Percentiles rank a stretch among this genome's conserved stretches.
Evolutionary conservation across 2,797 vertebrate species (phyloP).

Genomic region (Myotis findleyi): DNA sequence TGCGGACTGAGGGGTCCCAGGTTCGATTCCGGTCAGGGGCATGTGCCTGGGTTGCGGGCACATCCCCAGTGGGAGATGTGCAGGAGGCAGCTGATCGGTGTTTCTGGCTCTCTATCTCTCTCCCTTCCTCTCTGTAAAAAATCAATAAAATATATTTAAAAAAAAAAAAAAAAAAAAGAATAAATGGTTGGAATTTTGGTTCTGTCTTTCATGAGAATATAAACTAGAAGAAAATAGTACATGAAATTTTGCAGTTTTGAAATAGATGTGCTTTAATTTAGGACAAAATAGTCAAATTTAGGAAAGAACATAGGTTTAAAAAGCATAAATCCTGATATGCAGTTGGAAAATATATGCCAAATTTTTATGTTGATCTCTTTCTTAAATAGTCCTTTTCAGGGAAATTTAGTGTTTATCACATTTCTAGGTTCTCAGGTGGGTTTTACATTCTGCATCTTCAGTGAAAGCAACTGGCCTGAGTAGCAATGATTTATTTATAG

Average conservation of each 20-base stretch:
- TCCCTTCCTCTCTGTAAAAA: too few relatives aligned
- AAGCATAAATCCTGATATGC: neutral
- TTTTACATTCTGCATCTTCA: slow-evolving; percentile 23
- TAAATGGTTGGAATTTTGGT: slow-evolving; percentile 3
- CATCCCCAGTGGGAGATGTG: too few relatives aligned
- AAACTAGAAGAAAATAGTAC: slow-evolving; percentile 14
- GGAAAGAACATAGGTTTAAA: neutral
- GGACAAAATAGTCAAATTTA: neutral
- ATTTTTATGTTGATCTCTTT: slow-evolving; percentile 44
- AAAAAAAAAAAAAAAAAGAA: too few relatives aligned
- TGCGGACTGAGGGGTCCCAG: too few relatives aligned
- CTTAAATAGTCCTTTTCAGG: slow-evolving; percentile 17
- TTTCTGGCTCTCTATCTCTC: too few relatives aligned
- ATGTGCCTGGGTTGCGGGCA: too few relatives aligned
- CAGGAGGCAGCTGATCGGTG: too few relatives aligned
- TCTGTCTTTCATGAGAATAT: slow-evolving; percentile 11
- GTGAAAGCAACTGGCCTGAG: neutral
- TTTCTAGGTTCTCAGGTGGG: neutral
- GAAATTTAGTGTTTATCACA: neutral
- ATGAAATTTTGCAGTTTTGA: slow-evolving; percentile 33
- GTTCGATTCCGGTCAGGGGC: too few relatives aligned
- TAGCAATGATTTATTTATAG: slow-evolving; percentile 49
- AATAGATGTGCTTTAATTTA: slow-evolving; percentile 38
- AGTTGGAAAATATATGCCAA: neutral
- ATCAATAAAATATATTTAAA: too few relatives aligned